phyloP scores from a whole-genome alignment of 1,140 invertebrate species.

The Apocrypta bakeri region DNA sequence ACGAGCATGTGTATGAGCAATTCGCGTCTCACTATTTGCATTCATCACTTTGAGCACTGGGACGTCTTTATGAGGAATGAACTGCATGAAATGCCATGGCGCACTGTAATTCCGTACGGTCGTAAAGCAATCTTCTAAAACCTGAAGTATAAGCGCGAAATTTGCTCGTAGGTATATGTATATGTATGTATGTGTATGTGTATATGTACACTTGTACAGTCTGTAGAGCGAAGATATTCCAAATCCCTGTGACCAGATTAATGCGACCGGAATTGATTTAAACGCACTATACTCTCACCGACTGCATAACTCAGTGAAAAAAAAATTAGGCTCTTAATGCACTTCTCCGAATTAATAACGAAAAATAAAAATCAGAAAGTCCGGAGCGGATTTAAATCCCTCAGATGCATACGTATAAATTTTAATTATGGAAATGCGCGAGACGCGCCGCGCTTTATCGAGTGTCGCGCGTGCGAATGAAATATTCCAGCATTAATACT shows the following conservation, averaged over 20 bases:
- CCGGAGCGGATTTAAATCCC: background rate
- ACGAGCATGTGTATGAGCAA: too few relatives aligned
- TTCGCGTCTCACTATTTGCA: too few relatives aligned
- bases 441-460: constrained; percentile 55
- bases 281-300: background rate
- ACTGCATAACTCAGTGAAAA: constrained; percentile 16
- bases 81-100: too few relatives aligned
- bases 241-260: background rate
- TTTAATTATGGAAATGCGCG: constrained; percentile 50
- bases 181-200: too few relatives aligned
- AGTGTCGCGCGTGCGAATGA: constrained; percentile 50
- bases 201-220: too few relatives aligned
- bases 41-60: too few relatives aligned
- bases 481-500: constrained; percentile 54
- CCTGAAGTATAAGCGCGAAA: background rate
- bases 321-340: constrained; percentile 16
- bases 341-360: constrained; percentile 33
- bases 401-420: constrained; percentile 42
- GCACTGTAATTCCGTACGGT: too few relatives aligned
- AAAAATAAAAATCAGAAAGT: background rate
- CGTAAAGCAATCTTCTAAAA: background rate
- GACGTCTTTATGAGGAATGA: too few relatives aligned
- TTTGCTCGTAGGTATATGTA: background rate
- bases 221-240: background rate
- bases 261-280: constrained; percentile 20